Evolutionary conservation across 2,797 vertebrate genomes (phyloP).

Genomic region (Pterois miles): DNA sequence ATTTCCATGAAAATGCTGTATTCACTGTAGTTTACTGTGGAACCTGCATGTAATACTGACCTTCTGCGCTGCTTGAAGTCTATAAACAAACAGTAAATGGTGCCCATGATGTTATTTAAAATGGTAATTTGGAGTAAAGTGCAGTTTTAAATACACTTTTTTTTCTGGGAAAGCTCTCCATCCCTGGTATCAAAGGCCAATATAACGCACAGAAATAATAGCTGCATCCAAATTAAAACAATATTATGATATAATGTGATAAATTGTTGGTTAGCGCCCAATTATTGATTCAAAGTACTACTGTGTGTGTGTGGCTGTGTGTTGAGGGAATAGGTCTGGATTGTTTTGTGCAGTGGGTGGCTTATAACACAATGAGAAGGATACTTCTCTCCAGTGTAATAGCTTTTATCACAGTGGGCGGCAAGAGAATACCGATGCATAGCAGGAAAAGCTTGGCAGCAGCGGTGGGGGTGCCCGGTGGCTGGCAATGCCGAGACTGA

Average conservation of each 20-base stretch:
- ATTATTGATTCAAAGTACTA: slow-evolving; percentile 22
- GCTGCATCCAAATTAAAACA: slow-evolving; percentile 11
- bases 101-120: slow-evolving; percentile 31
- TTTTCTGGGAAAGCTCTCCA: neutral
- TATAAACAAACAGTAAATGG: slow-evolving; percentile 17
- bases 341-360: slow-evolving; percentile 52
- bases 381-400: slow-evolving; percentile 60
- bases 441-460: slow-evolving; percentile 61
- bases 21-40: slow-evolving; percentile 26
- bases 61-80: slow-evolving; percentile 7
- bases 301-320: neutral
- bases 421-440: slow-evolving; percentile 63
- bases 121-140: slow-evolving; percentile 8
- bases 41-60: slow-evolving; percentile 19
- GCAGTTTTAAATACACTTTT: neutral
- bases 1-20: slow-evolving; percentile 41
- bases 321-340: slow-evolving; percentile 27
- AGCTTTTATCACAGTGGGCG: slow-evolving; percentile 76
- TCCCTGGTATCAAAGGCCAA: neutral
- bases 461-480: slow-evolving; percentile 43
- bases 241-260: neutral
- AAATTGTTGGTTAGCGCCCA: slow-evolving; percentile 8
- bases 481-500: slow-evolving; percentile 58
- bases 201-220: neutral
- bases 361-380: slow-evolving; percentile 50